Conservation (phyloP, 2,113 vertebrate genomes). For the Pluvianellus socialis region DNA sequence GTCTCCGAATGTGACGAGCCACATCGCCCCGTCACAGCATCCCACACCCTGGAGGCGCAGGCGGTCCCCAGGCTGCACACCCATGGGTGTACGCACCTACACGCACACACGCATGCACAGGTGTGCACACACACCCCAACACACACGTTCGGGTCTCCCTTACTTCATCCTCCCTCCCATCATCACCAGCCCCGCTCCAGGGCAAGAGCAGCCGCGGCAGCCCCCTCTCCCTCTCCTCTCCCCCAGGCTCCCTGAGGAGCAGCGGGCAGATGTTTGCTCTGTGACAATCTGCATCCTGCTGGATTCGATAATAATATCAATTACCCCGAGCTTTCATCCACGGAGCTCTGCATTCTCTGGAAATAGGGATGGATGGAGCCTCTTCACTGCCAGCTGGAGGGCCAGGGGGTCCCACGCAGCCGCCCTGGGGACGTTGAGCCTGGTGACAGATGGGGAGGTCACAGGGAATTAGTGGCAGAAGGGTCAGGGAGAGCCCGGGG, state of each 20-base stretch:
- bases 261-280: constrained; percentile 43
- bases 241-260: neutral
- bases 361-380: neutral
- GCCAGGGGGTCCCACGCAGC: neutral
- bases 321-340: constrained; percentile 24
- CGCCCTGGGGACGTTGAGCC: neutral
- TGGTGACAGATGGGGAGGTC: neutral
- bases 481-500: neutral
- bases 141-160: accelerated
- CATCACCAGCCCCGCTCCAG: accelerated
- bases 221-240: neutral
- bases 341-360: neutral
- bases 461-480: neutral
- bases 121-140: neutral
- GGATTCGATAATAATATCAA: neutral
- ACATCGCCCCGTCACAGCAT: neutral
- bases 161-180: neutral
- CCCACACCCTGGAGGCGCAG: neutral
- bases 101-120: accelerated
- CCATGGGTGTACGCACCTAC: accelerated
- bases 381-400: accelerated
- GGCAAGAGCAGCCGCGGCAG: neutral
- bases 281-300: constrained; percentile 25
- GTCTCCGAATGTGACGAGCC: accelerated
- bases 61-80: accelerated